Percentiles rank a stretch among this genome's conserved stretches.
These are phyloP conservation scores for Pelodiscus sinensis DNA, from an alignment of 2,113 vertebrate species.

Conservation along the genomic window DNA sequence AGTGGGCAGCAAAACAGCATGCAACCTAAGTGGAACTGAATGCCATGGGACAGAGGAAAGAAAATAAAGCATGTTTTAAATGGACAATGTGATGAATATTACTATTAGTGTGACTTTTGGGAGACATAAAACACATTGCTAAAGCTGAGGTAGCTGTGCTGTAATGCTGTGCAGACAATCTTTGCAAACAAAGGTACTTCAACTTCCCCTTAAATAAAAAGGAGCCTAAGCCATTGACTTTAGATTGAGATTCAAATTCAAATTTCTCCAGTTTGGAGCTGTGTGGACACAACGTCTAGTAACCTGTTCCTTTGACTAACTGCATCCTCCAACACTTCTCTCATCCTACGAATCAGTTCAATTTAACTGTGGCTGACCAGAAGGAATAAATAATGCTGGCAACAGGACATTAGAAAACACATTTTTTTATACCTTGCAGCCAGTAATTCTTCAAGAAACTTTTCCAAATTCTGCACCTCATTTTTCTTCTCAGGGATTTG, in stretches of 20 bases:
- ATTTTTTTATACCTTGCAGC: slow-evolving; percentile 83
- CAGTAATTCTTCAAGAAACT: slow-evolving; percentile 88
- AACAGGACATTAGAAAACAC: background rate
- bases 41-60: background rate
- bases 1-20: background rate
- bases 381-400: background rate
- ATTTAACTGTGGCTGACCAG: background rate
- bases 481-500: slow-evolving; percentile 84
- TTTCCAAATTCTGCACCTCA: slow-evolving; percentile 89
- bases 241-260: background rate
- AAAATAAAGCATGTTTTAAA: background rate
- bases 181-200: background rate
- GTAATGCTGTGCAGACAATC: background rate
- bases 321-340: background rate
- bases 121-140: background rate
- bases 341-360: background rate
- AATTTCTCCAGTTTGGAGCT: background rate
- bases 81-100: fast-evolving
- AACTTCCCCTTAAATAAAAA: background rate
- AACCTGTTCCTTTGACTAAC: background rate
- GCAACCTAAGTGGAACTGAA: background rate
- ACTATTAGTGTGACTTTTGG: background rate
- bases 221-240: background rate
- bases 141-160: background rate
- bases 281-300: background rate